Conservation (phyloP, 2,888 invertebrate genomes). For the Exocentrus adspersus region DNA sequence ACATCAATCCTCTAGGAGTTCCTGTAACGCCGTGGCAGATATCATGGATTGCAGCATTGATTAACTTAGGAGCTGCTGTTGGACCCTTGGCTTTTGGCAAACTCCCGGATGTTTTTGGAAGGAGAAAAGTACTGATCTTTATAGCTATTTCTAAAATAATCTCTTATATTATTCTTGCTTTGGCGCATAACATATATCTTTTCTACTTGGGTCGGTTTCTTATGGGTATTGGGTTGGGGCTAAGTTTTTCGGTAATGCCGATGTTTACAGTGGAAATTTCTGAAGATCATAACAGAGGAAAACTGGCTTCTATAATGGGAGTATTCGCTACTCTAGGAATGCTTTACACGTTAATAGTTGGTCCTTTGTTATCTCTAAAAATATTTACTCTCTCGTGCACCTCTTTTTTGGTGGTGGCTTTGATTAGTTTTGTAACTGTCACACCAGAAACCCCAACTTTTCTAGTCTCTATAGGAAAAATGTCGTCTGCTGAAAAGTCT, state of each 20-base stretch:
- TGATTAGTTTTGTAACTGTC: constrained; percentile 21
- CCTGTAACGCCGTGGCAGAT: constrained; percentile 33
- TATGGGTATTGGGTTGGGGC: constrained; percentile 73
- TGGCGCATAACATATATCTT: constrained; percentile 29
- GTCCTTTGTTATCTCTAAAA: constrained; percentile 36
- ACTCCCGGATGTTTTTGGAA: constrained; percentile 61
- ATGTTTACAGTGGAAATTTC: constrained; percentile 89
- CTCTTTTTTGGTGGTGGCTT: constrained; percentile 32
- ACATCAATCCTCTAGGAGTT: constrained; percentile 36
- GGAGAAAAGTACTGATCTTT: constrained; percentile 73
- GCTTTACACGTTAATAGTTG: constrained; percentile 36
- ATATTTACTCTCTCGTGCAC: constrained; percentile 34
- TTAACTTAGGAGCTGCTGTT: constrained; percentile 35
- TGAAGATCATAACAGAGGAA: constrained; percentile 79
- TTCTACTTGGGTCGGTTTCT: constrained; percentile 67
- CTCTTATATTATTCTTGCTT: constrained; percentile 52
- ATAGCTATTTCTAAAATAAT: constrained; percentile 72
- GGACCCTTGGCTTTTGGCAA: constrained; percentile 39
- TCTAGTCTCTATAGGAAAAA: constrained; percentile 61
- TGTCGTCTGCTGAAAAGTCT: constrained; percentile 70
- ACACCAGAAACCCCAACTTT: constrained; percentile 44
- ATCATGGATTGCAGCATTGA: constrained; percentile 39
- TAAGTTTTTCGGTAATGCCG: constrained; percentile 76
- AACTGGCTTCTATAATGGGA: constrained; percentile 66
- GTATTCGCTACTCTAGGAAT: constrained; percentile 34